Evolutionary conservation across 1,140 invertebrate genomes (phyloP), one percentile per base, ranked within the genome.

Genomic region (Globodera rostochiensis): DNA sequence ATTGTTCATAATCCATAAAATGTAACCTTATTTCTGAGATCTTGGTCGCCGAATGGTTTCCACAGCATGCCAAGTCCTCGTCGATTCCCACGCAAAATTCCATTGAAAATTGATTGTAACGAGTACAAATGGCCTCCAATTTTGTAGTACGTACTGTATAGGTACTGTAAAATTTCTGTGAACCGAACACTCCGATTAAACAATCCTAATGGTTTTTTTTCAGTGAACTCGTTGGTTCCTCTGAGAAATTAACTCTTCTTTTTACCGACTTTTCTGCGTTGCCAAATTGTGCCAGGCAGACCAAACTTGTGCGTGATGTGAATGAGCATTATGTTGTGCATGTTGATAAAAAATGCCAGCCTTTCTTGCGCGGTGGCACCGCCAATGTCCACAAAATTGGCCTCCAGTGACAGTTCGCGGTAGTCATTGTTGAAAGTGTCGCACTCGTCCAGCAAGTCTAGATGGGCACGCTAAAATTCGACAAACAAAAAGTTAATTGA

Each of bases 61-160:
- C 83, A 88, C 19, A 91, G 82, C 90, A 91, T 91, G 53, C 90
- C 91, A 87, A 90, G 85, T 50, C 91, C 91, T 80, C 88, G 91
- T 64, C 89, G 86, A 83, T 91, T 91, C 0, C 87, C 89, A 76
- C 91, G 82, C 6, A 91, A 86, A 50, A 91, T 90, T 47, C 91
- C 91, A 87, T 91, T 91, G 74, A 91, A 90, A 71, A 91, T 91
- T 74, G 91, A 91, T 79, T 91, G 91, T 13, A 91, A 86, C 9
- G 90, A 91, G 83, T 91, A 91, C 6, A 79, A 50, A 73, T 91
- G 84, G 15, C 90, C 89, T 69, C 90, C 90, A 83, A 91, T 91
- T n/a, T 91, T 87, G 80, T 91, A 91, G 49, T 89, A 86, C 5
- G 90, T 87, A 49, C 86, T 90, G 84, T 91, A 91, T 78, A 91